Conservation (phyloP, 1,140 invertebrate species). For the Drosophila rufa region DNA sequence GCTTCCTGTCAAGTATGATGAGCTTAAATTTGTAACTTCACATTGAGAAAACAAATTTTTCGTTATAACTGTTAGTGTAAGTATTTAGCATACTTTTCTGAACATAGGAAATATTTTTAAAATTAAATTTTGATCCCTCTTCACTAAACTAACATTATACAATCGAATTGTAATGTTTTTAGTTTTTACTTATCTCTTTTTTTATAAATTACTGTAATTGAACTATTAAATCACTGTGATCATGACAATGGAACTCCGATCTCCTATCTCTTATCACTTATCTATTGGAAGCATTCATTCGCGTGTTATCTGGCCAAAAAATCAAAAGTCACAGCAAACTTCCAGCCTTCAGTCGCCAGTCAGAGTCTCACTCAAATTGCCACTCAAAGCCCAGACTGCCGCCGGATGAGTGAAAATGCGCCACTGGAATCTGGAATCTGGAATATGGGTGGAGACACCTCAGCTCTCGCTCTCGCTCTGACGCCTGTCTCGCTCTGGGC, state of each 20-base stretch:
- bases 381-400: conserved; percentile 49
- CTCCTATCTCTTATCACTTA: conserved; percentile 6
- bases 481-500: conserved; percentile 15
- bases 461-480: conserved; percentile 16
- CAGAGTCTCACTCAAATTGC: conserved; percentile 60
- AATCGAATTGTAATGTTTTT: too few species aligned
- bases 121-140: too few species aligned
- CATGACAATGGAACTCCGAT: not conserved
- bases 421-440: conserved; percentile 78
- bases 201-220: not conserved
- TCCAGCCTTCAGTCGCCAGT: conserved; percentile 27
- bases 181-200: too few species aligned
- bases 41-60: too few species aligned
- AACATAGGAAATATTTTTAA: too few species aligned
- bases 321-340: conserved; percentile 5
- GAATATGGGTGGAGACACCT: conserved; percentile 77
- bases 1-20: too few species aligned
- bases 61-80: too few species aligned
- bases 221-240: conserved; percentile 21
- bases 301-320: conserved; percentile 18
- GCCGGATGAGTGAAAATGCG: conserved; percentile 49
- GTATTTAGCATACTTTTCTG: too few species aligned
- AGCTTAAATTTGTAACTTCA: too few species aligned
- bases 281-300: conserved; percentile 15
- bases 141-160: too few species aligned